These are phyloP conservation scores for Calephelis virginiensis DNA, from an alignment of 1,140 invertebrate genomes.

Conservation along the genomic window DNA sequence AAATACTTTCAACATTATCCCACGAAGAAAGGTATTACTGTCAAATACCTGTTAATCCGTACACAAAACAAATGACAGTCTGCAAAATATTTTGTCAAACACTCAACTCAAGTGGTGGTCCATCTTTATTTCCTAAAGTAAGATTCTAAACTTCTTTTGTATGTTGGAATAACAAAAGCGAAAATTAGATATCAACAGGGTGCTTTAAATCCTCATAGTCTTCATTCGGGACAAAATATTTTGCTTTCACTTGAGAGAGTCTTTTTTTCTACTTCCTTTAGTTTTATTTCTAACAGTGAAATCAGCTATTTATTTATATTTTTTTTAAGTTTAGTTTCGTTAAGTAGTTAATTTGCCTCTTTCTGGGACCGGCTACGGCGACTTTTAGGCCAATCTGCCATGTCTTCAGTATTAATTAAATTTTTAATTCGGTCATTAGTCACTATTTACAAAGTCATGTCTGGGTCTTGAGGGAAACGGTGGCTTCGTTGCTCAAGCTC, in stretches of 20 bases:
- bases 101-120: constrained; percentile 61
- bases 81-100: constrained; percentile 73
- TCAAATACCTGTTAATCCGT: constrained; percentile 32
- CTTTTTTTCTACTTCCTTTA: constrained; percentile 1
- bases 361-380: no score
- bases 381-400: no score
- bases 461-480: no score
- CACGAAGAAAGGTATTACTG: constrained; percentile 21
- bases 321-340: no score
- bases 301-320: not conserved
- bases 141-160: constrained; percentile 45
- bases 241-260: constrained; percentile 54
- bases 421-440: no score
- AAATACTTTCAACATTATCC: constrained; percentile 3
- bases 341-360: no score
- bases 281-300: not conserved
- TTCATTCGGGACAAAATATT: constrained; percentile 31
- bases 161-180: constrained; percentile 44
- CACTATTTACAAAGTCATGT: no score
- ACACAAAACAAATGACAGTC: constrained; percentile 43
- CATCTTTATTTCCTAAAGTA: constrained; percentile 40
- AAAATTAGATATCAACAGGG: constrained; percentile 68
- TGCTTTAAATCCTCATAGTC: constrained; percentile 37
- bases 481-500: no score
- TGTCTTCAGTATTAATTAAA: no score